Conservation (phyloP, 2,888 invertebrate genomes). For the Dryadula phaetusa region DNA sequence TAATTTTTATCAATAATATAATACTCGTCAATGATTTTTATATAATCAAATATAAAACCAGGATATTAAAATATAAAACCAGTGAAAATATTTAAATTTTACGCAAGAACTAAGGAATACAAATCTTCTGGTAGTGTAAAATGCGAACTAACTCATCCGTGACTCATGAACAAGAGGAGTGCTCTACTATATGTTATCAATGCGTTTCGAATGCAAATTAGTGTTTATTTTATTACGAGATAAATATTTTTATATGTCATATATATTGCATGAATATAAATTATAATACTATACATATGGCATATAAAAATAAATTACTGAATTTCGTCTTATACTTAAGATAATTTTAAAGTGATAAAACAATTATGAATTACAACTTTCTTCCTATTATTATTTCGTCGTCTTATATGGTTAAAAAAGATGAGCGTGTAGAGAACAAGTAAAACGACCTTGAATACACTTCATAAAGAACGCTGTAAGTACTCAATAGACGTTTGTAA, state of each 20-base stretch:
- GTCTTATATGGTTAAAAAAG: constrained; percentile 17
- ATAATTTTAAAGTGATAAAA: not conserved
- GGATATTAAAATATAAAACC: too few relatives aligned
- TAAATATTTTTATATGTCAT: constrained; percentile 6
- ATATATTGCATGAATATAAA: not conserved
- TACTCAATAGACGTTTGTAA: constrained; percentile 67
- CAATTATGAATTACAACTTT: not conserved
- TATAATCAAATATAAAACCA: too few relatives aligned
- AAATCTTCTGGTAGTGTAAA: constrained; percentile 47
- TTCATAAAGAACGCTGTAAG: constrained; percentile 52
- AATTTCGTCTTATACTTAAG: not conserved
- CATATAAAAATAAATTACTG: not conserved
- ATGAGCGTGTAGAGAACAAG: constrained; percentile 36
- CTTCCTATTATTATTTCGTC: not conserved
- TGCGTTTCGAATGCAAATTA: constrained; percentile 43
- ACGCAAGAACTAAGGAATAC: constrained; percentile 35
- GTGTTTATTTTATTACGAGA: constrained; percentile 23
- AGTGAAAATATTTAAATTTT: constrained; percentile 17
- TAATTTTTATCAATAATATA: too few relatives aligned
- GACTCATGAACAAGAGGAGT: constrained; percentile 54
- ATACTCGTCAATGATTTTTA: too few relatives aligned
- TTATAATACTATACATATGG: not conserved
- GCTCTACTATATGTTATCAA: constrained; percentile 60
- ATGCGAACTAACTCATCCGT: constrained; percentile 55
- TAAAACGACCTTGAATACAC: constrained; percentile 48